Evolutionary conservation across 2,113 vertebrate genomes (phyloP).

Genomic region (Mobula birostris): DNA sequence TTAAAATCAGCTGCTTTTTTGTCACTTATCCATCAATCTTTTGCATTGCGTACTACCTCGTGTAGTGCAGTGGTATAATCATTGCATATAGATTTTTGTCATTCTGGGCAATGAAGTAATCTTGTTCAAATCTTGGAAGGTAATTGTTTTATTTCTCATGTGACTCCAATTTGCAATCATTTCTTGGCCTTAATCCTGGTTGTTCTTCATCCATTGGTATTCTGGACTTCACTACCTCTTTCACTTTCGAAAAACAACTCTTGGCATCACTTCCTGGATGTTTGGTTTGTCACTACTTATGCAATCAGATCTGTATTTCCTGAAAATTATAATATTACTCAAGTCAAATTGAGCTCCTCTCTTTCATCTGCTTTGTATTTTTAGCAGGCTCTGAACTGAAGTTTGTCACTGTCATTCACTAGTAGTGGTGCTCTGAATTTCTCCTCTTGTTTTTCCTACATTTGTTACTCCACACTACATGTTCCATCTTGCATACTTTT

Average conservation of each 20-base stretch:
- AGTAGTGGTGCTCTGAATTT: neutral
- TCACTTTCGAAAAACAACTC: neutral
- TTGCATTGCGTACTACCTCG: neutral
- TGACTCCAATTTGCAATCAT: neutral
- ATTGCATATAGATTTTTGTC: neutral
- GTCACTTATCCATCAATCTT: neutral
- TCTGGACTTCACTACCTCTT: neutral
- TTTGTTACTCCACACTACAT: neutral
- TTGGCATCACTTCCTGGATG: neutral
- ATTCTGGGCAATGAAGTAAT: neutral
- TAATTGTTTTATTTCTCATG: neutral
- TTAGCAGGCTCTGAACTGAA: too few species aligned
- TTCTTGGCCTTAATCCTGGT: neutral
- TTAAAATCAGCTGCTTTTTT: neutral
- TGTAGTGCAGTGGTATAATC: neutral
- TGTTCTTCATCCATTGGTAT: neutral
- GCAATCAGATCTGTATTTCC: neutral
- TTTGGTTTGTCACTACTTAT: neutral
- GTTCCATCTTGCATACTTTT: neutral
- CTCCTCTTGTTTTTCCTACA: neutral
- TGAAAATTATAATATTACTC: neutral
- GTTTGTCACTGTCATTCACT: too few species aligned
- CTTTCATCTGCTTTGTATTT: too few species aligned
- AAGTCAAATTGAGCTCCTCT: neutral
- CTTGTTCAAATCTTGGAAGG: neutral